Evolutionary conservation across 2,888 invertebrate species (phyloP), one percentile per base, ranked within the genome.

Genomic region (Elaeidobius kamerunicus): DNA sequence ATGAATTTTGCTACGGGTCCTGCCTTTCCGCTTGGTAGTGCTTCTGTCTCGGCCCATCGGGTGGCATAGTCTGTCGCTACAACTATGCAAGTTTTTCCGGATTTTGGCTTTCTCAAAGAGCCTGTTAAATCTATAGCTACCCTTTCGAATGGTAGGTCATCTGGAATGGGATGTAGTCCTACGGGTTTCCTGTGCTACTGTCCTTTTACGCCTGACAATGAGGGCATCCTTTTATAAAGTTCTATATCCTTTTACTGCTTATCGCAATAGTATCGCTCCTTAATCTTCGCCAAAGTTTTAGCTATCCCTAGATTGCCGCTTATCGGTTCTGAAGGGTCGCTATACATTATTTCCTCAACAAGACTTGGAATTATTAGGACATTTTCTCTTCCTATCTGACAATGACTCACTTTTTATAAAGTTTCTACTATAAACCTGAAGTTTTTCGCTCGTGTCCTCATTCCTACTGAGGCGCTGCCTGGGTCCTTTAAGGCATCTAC

Each of bases 61-160:
- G 65, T 62, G 3, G 63, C 61, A 27, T 62, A 65, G 39, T 63
- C 63, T 2, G 62, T 63, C 0, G 63, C 9, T 23, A 23, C 9
- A 23, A 23, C 23, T 23, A 9, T 23, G 23, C 9, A 6, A 23
- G 5, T 23, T 23, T 23, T 4, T 6, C 23, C 9, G 4, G 23
- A 4, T 23, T 47, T 1, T n/a, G n/a, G n/a, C n/a, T n/a, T 23
- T 9, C 23, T 23, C 23, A 23, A 23, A 6, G 23, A 9, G 4
- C 23, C 23, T 23, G 9, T 4, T 6, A 23, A 6, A 23, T 23
- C 62, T 7, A 12, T 23, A 6, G 5, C 23, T 23, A 23, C 23
- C 9, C 23, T 23, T 23, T 23, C 23, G 23, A 23, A 23, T 23
- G 23, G 9, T 23, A 9, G 4, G 9, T 9, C 23, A 6, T 6